Percentiles rank a stretch among this genome's conserved stretches.
phyloP scores from a whole-genome alignment of 2,797 vertebrate genomes.

The Manis javanica region DNA sequence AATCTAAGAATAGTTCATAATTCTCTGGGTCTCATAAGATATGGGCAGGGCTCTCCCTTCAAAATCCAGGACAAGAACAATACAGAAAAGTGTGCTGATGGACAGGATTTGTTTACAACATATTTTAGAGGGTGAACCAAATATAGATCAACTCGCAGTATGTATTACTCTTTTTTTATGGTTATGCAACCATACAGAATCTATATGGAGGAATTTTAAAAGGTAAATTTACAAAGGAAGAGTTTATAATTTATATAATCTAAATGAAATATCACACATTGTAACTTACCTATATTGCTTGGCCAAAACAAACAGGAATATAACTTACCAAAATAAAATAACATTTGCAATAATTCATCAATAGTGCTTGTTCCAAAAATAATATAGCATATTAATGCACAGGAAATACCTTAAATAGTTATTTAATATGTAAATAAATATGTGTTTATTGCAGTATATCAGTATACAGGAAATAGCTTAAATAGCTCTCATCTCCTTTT shows the following conservation, averaged over 20 bases:
- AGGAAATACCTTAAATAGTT: neutral
- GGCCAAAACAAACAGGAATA: neutral
- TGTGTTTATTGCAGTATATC: no score
- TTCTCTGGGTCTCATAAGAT: neutral
- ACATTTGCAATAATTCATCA: neutral
- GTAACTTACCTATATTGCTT: neutral
- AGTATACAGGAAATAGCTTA: neutral
- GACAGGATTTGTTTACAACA: neutral
- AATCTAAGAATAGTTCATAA: neutral
- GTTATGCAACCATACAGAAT: neutral
- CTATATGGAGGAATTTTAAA: neutral
- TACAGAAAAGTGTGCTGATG: neutral
- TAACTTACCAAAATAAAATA: neutral
- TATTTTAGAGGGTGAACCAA: neutral
- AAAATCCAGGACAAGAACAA: constrained; percentile 16
- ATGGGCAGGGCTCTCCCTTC: neutral
- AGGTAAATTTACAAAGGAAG: neutral
- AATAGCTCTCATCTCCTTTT: neutral
- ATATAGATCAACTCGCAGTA: neutral
- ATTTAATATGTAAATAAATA: no score
- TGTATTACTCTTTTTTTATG: neutral
- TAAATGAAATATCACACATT: neutral
- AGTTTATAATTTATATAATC: neutral
- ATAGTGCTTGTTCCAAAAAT: constrained; percentile 3
- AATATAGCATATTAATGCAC: neutral